phyloP scores from a whole-genome alignment of 2,888 invertebrate species.

The Latheticus oryzae region DNA sequence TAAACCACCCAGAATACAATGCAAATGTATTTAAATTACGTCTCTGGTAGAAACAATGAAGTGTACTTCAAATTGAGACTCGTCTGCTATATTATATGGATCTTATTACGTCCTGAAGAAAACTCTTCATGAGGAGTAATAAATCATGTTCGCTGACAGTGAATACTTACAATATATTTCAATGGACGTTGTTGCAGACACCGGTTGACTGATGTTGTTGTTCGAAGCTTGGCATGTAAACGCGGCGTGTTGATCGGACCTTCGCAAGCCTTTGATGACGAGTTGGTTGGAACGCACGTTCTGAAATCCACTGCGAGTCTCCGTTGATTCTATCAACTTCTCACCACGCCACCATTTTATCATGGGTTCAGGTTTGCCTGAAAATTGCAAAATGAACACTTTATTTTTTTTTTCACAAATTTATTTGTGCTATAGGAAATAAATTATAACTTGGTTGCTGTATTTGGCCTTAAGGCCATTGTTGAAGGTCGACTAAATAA shows the following conservation, averaged over 20 bases:
- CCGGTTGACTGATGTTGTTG: constrained; percentile 77
- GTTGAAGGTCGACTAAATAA: constrained; percentile 8
- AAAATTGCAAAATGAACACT: constrained; percentile 48
- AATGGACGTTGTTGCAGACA: constrained; percentile 76
- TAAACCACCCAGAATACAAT: no score
- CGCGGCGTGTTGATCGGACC: constrained; percentile 78
- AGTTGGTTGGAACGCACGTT: constrained; percentile 72
- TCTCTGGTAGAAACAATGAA: no score
- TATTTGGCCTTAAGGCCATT: background rate
- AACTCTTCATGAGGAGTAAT: no score
- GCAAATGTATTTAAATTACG: no score
- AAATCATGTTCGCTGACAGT: constrained; percentile 38
- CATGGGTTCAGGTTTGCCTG: constrained; percentile 79
- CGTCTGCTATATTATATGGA: no score
- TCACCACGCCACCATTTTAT: constrained; percentile 84
- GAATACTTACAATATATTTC: constrained; percentile 79
- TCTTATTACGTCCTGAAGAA: no score
- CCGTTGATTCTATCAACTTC: constrained; percentile 72
- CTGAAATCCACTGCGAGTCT: constrained; percentile 67
- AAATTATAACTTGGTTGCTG: constrained; percentile 24
- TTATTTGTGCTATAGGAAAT: constrained; percentile 21
- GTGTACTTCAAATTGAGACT: no score
- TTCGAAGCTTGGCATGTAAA: constrained; percentile 85
- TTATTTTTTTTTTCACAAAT: constrained; percentile 17
- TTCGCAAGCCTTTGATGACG: constrained; percentile 71